Evolutionary conservation across 1,140 invertebrate genomes (phyloP), one percentile per base, ranked within the genome.

Genomic region (Heliothis subflexa): DNA sequence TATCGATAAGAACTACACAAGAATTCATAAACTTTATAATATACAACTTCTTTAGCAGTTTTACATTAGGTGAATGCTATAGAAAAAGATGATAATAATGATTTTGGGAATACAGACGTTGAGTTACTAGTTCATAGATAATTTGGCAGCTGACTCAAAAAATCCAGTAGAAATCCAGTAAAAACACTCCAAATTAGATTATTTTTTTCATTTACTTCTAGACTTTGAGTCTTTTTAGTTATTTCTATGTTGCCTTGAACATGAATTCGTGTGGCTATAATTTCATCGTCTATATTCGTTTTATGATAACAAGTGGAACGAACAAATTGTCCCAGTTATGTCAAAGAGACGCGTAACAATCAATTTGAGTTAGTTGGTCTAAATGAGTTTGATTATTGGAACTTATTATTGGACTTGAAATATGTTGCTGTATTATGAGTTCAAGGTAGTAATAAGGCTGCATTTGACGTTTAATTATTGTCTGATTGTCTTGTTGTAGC

Each of bases 281-380:
- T 68, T 68, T 21, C 47, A n/a, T 70, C 18, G 16, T 59, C 3
- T 59, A 55, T 5, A 25, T 52, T 70, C n/a, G 66, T 47, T 52
- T 52, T 11, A 66, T 52, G 25, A 71, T 55, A 40, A 14, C n/a
- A 55, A 55, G 28, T 61, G n/a, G 54, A 59, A 14, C 9, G 16
- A 61, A 49, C 55, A 49, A 40, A 74, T 61, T 74, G 71, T 49
- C 47, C 64, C 52, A 21, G 47, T 52, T 68, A 45, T 21, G 66
- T n/a, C 18, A 11, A 45, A 11, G 10, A 40, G 33, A 47, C 14
- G 18, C 71, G 18, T 61, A 12, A 73, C 71, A 73, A 73, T 73
- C 71, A 73, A 57, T 73, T 47, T 33, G 21, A 71, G 40, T 21
- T 57, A 18, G 54, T 25, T 11, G 54, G 33, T 74, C 54, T 47